Evolutionary conservation across 1,140 invertebrate species (phyloP), one percentile per base, ranked within the genome.

Genomic region (Cydia amplana): DNA sequence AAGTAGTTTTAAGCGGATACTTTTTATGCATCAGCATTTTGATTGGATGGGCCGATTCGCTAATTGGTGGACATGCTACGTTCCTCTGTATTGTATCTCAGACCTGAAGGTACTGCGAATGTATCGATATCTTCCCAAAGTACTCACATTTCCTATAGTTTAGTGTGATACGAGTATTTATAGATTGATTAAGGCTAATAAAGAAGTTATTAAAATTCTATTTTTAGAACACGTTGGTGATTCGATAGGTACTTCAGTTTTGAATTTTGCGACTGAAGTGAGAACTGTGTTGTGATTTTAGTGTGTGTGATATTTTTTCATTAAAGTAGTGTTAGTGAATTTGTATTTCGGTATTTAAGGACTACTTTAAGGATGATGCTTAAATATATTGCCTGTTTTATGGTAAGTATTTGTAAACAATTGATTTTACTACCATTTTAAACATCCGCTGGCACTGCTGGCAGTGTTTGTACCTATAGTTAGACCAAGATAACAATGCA

Each of bases 1-100:
- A 12, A 23, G 55, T 60, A 60, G 55, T 60, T 60, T 23, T 4
- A 60, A 60, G 55, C 55, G 55, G 55, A 60, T 60, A 60, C 55
- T 60, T 60, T 60, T 60, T 60, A 60, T 60, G 55, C 55, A 60
- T 20, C 55, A 60, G 49, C 55, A 23, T 60, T 23, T 60, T 60
- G 18, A 60, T 60, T 60, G 55, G 55, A 60, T 23, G 20, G 55
- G 55, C 55, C 55, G 55, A 23, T 60, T 23, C 5, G 20, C 20
- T 60, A 60, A 60, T 60, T 60, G 55, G 55, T 2, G 23, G 55
- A 18, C 20, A 60, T 20, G 55, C 55, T 60, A 60, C 20, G 20
- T 20, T 55, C n/a, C 51, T 12, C 55, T 60, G 6, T 32, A 32
- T 23, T 60, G 18, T 60, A 55, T 55, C 51, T 20, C 55, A 23